A percentile compares a stretch with the other conserved stretches of the same genome.
Evolutionary conservation across 2,888 invertebrate species (phyloP).

Genomic region (Polietes domitor): DNA sequence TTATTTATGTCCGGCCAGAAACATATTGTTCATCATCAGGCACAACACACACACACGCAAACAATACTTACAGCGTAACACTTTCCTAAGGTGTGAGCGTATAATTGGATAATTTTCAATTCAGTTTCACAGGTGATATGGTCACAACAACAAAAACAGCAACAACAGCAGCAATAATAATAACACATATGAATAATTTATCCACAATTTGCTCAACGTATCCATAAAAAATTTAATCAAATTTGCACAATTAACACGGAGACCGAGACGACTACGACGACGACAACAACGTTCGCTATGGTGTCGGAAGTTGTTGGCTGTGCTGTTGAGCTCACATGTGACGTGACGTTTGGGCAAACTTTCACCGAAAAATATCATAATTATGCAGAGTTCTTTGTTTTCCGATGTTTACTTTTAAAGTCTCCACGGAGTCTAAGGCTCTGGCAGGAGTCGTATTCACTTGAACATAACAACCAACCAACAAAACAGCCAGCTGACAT

Average conservation of each 20-base stretch:
- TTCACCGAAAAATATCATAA: conserved; percentile 3
- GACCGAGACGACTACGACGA: too few relatives aligned
- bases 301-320: background rate
- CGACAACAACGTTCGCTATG: background rate
- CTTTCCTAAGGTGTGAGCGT: background rate
- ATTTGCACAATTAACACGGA: conserved; percentile 10
- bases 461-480: conserved; percentile 6
- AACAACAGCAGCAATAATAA: background rate
- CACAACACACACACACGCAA: too few relatives aligned
- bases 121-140: background rate
- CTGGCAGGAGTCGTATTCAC: background rate
- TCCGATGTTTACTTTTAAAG: background rate
- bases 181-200: conserved; percentile 7
- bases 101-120: conserved; percentile 27
- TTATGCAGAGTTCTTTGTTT: conserved; percentile 20
- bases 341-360: conserved; percentile 9
- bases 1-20: background rate
- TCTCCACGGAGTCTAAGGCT: background rate
- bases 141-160: background rate
- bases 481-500: background rate
- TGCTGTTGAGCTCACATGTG: background rate
- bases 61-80: background rate
- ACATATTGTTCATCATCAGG: too few relatives aligned
- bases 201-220: background rate
- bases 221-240: conserved; percentile 4